Conservation (phyloP, 2,888 invertebrate species). For the Prenolepis imparis region DNA sequence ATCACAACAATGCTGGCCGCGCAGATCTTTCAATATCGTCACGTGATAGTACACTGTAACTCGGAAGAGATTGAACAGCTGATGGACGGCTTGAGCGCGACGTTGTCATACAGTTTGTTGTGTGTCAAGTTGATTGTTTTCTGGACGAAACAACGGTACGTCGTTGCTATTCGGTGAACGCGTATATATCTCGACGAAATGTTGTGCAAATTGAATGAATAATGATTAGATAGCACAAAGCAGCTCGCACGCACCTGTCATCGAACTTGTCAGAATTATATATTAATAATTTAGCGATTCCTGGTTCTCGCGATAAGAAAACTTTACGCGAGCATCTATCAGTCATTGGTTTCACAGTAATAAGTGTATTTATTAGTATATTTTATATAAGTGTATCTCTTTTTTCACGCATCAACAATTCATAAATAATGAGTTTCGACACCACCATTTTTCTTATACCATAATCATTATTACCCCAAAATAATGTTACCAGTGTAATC, state of each 20-base stretch:
- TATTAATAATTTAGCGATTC: not conserved
- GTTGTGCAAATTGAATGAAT: not conserved
- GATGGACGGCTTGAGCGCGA: slow-evolving; percentile 40
- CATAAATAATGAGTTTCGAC: not conserved
- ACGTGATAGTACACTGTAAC: slow-evolving; percentile 28
- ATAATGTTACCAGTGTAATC: not conserved
- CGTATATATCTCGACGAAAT: not conserved
- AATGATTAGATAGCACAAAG: slow-evolving; percentile 12
- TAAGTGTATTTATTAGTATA: not conserved
- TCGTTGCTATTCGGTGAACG: not conserved
- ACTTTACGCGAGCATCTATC: not conserved
- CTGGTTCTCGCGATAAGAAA: not conserved
- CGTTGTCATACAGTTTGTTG: slow-evolving; percentile 40
- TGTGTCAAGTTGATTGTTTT: slow-evolving; percentile 53
- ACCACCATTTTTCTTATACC: not conserved
- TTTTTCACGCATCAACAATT: not conserved
- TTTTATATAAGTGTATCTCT: not conserved
- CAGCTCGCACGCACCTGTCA: not conserved
- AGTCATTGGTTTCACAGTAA: not conserved
- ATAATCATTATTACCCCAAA: not conserved
- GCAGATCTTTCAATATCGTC: slow-evolving; percentile 40
- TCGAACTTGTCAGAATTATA: not conserved
- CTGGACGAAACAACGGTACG: slow-evolving; percentile 54
- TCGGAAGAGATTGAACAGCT: slow-evolving; percentile 16
- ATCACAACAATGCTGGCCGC: slow-evolving; percentile 18